A percentile compares a stretch with the other conserved stretches of the same genome.
phyloP scores from a whole-genome alignment of 2,797 vertebrate species.

The Ctenopoma kingsleyae region DNA sequence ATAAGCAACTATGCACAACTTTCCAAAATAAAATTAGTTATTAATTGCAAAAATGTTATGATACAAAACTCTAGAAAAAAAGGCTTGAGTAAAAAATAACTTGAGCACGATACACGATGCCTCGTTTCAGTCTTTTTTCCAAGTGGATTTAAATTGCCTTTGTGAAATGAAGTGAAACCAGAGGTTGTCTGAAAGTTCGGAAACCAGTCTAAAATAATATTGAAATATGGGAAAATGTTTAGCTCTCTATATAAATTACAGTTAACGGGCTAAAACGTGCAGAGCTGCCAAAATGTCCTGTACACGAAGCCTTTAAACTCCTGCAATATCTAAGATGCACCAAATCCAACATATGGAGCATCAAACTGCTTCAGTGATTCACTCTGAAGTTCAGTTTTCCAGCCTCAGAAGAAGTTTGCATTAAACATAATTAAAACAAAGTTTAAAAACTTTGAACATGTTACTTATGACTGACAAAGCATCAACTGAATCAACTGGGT shows the following conservation, averaged over 20 bases:
- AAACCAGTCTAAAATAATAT: slow-evolving; percentile 11
- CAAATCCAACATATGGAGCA: background rate
- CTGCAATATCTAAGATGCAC: slow-evolving; percentile 27
- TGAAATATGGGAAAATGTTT: slow-evolving; percentile 16
- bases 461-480: too few species aligned
- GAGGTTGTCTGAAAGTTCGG: background rate
- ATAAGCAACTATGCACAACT: too few species aligned
- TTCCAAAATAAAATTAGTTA: too few species aligned
- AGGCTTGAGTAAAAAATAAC: too few species aligned
- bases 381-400: too few species aligned
- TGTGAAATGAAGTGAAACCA: slow-evolving; percentile 34
- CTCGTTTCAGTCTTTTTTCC: background rate
- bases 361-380: too few species aligned
- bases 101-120: background rate
- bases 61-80: too few species aligned
- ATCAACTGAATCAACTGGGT: too few species aligned
- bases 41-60: too few species aligned
- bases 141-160: slow-evolving; percentile 17
- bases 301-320: slow-evolving; percentile 37
- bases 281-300: slow-evolving; percentile 11
- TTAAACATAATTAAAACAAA: too few species aligned
- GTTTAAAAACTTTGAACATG: too few species aligned
- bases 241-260: slow-evolving; percentile 18
- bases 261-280: slow-evolving; percentile 32
- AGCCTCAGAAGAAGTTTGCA: too few species aligned